Conservation (phyloP, 2,888 invertebrate species). For the Agrotis clavis region DNA sequence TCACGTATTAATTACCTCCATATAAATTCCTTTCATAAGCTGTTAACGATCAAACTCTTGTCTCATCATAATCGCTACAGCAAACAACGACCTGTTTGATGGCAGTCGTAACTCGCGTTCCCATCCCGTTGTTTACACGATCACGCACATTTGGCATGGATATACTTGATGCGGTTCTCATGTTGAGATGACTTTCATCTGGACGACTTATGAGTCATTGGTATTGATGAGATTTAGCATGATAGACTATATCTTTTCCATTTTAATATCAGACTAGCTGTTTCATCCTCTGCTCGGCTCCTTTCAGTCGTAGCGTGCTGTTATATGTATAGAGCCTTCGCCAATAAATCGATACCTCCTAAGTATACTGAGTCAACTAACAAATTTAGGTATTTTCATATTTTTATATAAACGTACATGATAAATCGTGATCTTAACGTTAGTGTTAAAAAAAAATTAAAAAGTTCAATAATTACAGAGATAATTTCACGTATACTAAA, state of each 20-base stretch:
- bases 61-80: slow-evolving; percentile 27
- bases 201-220: slow-evolving; percentile 33
- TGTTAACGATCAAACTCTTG: slow-evolving; percentile 14
- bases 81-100: slow-evolving; percentile 41
- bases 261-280: no score
- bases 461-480: no score
- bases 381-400: no score
- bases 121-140: slow-evolving; percentile 49
- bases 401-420: no score
- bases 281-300: no score
- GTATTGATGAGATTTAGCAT: slow-evolving; percentile 21
- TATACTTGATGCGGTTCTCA: slow-evolving; percentile 72
- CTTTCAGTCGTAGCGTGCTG: no score
- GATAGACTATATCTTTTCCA: neutral
- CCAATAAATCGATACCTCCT: no score
- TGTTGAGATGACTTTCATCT: slow-evolving; percentile 61
- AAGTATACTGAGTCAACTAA: no score
- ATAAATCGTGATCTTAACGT: no score
- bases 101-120: slow-evolving; percentile 37
- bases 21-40: slow-evolving; percentile 10
- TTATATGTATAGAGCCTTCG: no score
- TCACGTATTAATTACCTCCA: neutral
- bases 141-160: slow-evolving; percentile 66
- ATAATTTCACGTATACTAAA: no score
- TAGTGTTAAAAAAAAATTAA: no score